Evolutionary conservation across 2,113 vertebrate species (phyloP), one percentile per base, ranked within the genome.

Genomic region (Cynoglossus semilaevis): DNA sequence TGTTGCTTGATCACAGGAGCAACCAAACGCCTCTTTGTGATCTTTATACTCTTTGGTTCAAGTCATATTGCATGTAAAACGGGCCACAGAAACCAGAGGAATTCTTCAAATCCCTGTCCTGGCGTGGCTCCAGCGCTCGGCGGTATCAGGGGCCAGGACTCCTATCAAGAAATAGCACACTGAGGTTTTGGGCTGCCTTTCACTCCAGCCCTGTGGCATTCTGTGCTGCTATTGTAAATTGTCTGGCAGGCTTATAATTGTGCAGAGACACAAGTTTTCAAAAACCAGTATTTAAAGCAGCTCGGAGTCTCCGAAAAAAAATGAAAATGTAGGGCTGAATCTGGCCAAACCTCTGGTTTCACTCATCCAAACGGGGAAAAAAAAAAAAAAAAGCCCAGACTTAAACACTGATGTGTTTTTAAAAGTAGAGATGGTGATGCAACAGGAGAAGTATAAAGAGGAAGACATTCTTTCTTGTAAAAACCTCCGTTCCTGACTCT

Each of bases 21-120:
- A 48, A 52, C 12, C 22, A 15, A 58, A 63, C 56, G 47, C 48
- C 47, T 50, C 62, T 58, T 36, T 80, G 55, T 65, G 65, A 82
- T 79, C 71, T 53, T 54, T 59, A 44, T 48, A 34, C 62, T 58
- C n/a, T 8, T 51, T 29, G 66, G 44, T 42, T 75, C 60, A 76
- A 69, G 77, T 84, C 60, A 70, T 50, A 63, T 75, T 76, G 81
- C 76, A 70, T 74, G 65, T 80, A 61, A 70, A 64, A 53, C 41
- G 61, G 63, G 75, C 79, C 49, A 69, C 61, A 64, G 70, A 82
- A 85, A 76, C 74, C 73, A 69, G 65, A 84, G 74, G 81, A 85
- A 82, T 88, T 86, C 82, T 83, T 71, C 79, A 83, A 80, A 85
- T 87, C 77, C 71, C 75, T 68, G 48, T 79, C 63, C 66, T 89